Evolutionary conservation across 64 coral and sea anemone genomes (phyloP), one percentile per base, ranked within the genome.

Genomic region (Porites lutea): DNA sequence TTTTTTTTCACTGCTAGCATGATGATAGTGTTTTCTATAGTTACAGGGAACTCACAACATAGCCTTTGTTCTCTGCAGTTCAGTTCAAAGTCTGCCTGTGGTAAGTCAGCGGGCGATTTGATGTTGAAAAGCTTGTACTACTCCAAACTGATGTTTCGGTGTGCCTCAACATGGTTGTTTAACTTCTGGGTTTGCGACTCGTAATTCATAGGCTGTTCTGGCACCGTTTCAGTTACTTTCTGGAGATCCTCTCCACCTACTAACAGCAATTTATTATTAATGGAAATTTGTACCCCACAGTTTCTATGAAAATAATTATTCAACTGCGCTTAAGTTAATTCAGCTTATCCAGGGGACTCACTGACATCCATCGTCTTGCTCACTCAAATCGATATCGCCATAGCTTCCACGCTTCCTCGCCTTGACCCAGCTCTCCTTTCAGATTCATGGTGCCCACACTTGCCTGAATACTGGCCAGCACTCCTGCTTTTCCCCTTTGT

Each of bases 181-280:
- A 93, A 51, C 49, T 82, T 62, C 48, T 59, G 48, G 16, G 88
- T 4, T 5, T 89, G 67, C 48, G 65, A 93, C 2, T 59, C 6
- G 52, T 82, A 89, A 71, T 89, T n/a, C 2, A 87, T 89, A 43
- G 92, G 85, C 64, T 6, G 9, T 16, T 80, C 72, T 8, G 64
- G 71, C 59, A 90, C 49, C 18, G 87, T 95, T 95, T 95, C 54
- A 3, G 90, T 82, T 3, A 78, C 0, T 68, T 95, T 90, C 48
- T 90, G 88, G 1, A 87, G 79, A 43, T 95, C 72, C 8, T 72
- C 64, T 13, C 83, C 52, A 1, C 61, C 47, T 3, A 80, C 74
- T 63, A 94, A 64, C 37, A 94, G 78, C n/a, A 94, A 54, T 9
- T 90, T 48, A 48, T 86, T 37, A 37, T 37, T 1, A 37, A 37